Percentiles rank a stretch among this genome's conserved stretches.
These are phyloP conservation scores for Ovis aries DNA, from an alignment of 2,113 vertebrate species.

Conservation along the genomic window ARS-UI_Ramb_v3.0 NC_056059.1:66224501-66225000, in stretches of 20 bases:
- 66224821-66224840: conserved; percentile 23
- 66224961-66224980: conserved; percentile 27
- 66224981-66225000: not conserved
- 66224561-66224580: conserved; percentile 57
- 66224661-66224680: conserved; percentile 29
- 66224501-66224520: conserved; percentile 54
- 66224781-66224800: conserved; percentile 23
- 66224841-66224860: not conserved
- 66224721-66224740: conserved; percentile 19
- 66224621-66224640: not conserved
- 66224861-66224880: conserved; percentile 44
- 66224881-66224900: conserved; percentile 16
- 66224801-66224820: conserved; percentile 45
- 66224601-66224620: conserved; percentile 39
- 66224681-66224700: not conserved
- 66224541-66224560: conserved; percentile 60
- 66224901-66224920: conserved; percentile 37
- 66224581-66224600: not conserved
- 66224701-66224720: not conserved
- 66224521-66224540: conserved; percentile 69
- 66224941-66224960: conserved; percentile 26
- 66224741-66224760: not conserved
- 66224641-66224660: not conserved
- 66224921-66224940: conserved; percentile 32
- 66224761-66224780: not conserved